Conservation (phyloP, 2,797 vertebrate genomes). For the Serranus cabrilla region DNA sequence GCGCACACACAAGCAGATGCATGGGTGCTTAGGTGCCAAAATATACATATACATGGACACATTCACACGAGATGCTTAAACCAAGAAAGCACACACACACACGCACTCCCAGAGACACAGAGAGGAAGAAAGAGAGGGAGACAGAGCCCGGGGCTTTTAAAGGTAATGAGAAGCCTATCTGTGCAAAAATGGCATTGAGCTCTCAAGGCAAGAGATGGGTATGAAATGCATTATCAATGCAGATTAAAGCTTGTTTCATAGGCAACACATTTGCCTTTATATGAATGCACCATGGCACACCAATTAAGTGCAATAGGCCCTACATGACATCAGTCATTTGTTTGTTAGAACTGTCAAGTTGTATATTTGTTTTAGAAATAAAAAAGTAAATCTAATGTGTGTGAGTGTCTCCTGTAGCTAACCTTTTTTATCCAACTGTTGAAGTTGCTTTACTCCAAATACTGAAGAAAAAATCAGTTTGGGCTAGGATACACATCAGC, state of each 20-base stretch:
- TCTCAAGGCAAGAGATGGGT: conserved; percentile 8
- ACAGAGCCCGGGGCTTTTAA: not conserved
- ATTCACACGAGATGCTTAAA: not conserved
- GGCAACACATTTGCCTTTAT: conserved; percentile 30
- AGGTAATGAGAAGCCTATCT: conserved; percentile 13
- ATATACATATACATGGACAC: conserved; percentile 9
- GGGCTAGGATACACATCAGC: too few relatives aligned
- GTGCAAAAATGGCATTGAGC: conserved; percentile 33
- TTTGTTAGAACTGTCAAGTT: not conserved
- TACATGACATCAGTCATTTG: conserved; percentile 12
- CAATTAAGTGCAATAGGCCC: conserved; percentile 6
- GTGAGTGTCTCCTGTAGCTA: not conserved
- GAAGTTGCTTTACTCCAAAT: too few relatives aligned
- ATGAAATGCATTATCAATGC: conserved; percentile 59
- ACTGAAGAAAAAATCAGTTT: too few relatives aligned
- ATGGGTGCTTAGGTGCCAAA: not conserved
- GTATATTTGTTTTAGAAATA: not conserved
- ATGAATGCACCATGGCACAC: conserved; percentile 20
- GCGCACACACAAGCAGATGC: conserved; percentile 16
- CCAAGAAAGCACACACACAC: not conserved
- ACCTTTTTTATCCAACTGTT: too few relatives aligned
- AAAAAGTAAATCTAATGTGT: not conserved
- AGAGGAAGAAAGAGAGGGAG: not conserved
- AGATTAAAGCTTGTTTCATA: conserved; percentile 52
- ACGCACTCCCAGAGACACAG: not conserved